Conservation (phyloP, 1,140 invertebrate genomes). For the Brevipalpus yothersi region DNA sequence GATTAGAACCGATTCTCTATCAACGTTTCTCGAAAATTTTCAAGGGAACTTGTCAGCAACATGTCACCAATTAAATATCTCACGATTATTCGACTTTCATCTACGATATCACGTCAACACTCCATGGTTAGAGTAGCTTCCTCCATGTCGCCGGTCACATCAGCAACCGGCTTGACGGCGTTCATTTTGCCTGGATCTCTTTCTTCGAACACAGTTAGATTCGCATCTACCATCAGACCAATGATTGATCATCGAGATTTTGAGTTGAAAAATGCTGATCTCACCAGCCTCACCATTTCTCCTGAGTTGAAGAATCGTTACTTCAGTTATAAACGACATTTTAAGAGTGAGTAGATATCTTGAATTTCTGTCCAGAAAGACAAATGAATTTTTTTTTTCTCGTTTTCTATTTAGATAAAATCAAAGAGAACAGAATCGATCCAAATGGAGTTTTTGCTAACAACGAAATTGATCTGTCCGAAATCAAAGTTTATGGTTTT, state of each 20-base stretch:
- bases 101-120: too few relatives aligned
- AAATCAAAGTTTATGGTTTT: conserved; percentile 87
- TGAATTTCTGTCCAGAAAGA: not conserved
- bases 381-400: not conserved
- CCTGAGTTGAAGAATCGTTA: not conserved
- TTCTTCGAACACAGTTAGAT: not conserved
- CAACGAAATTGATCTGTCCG: conserved; percentile 71
- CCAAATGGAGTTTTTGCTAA: conserved; percentile 75
- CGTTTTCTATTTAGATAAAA: not conserved
- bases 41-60: too few relatives aligned
- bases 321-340: not conserved
- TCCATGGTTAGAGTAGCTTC: too few relatives aligned
- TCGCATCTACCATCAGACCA: not conserved
- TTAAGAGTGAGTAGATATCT: not conserved
- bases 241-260: not conserved
- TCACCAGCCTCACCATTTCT: not conserved
- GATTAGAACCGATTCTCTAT: too few relatives aligned
- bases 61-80: too few relatives aligned
- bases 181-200: too few relatives aligned
- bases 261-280: not conserved
- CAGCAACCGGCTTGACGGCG: too few relatives aligned
- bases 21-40: too few relatives aligned
- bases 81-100: too few relatives aligned
- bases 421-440: conserved; percentile 29
- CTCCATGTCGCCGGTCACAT: too few relatives aligned